Base-by-base conservation (phyloP, 2,113 vertebrate species). In the Callospermophilus lateralis region DNA sequence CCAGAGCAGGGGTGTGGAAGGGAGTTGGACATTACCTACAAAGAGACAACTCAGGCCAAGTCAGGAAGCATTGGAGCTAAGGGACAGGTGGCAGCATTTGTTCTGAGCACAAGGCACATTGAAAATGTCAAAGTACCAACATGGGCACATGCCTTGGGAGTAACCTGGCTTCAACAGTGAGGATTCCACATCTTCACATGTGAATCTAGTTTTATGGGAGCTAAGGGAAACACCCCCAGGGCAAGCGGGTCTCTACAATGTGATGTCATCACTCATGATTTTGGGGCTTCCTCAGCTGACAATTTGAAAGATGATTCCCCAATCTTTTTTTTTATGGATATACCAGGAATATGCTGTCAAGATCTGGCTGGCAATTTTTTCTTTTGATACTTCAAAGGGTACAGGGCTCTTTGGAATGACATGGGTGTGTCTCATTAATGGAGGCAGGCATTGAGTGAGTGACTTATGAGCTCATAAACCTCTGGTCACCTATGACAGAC, bases 371-470 rank as follows among this genome's bases (percentile, higher is more conserved):
- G 39, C 61, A 61, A 28, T 53, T 88, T 48, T 95, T 73, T 61
- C 91, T 95, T 65, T 73, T 67, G 68, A 77, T 53, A 68, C 45
- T 81, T 96, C 78, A 51, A 93, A 93, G 92, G 74, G 22, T 76
- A 63, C 13, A 7, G 3, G 3, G 89, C 77, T 87, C 65, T 90
- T 93, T 26, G 20, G 39, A 80, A 70, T 34, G 80, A 80, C 30
- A 4, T 17, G 45, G 73, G 45, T 24, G 16, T 84, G 72, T 48
- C 86, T 91, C 51, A 4, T 4, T 53, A 39, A 65, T 9, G 20
- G 61, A 85, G 51, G 53, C 61, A 74, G 85, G 55, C 67, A n/a
- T 2, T 4, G 32, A 76, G 15, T 13, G 30, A 89, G 65, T 39
- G 68, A 77, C 48, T 91, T 86, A 65, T 68, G 74, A 63, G 70